Evolutionary conservation across 2,888 invertebrate genomes (phyloP).

Genomic region (Bimastos eiseni): DNA sequence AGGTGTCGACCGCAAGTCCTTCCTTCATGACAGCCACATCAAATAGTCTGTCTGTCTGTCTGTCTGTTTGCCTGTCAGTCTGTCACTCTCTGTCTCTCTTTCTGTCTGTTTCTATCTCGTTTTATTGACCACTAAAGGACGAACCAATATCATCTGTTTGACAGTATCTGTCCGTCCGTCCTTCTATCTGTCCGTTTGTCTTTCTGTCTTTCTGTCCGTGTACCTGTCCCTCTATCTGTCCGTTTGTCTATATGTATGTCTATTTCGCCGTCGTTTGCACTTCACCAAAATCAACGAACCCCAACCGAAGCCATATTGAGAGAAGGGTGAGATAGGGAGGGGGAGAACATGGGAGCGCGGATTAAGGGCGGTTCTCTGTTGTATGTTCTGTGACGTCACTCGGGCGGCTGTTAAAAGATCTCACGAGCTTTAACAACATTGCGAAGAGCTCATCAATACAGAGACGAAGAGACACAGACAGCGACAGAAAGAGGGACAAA

Average conservation of each 20-base stretch:
- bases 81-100: background rate
- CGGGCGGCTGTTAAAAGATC: background rate
- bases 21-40: background rate
- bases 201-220: background rate
- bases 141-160: background rate
- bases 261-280: background rate
- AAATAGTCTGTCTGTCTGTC: background rate
- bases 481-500: no score
- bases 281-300: background rate
- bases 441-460: background rate
- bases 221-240: background rate
- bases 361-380: conserved; percentile 8
- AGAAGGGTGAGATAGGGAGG: background rate
- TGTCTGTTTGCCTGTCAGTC: no score
- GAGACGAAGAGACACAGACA: no score
- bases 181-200: background rate
- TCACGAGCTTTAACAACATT: background rate
- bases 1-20: background rate
- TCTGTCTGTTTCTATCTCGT: no score
- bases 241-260: background rate
- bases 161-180: background rate
- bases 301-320: background rate
- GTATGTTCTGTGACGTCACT: background rate
- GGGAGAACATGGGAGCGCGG: background rate
- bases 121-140: no score